These are phyloP conservation scores for Notodonta dromedarius DNA, from an alignment of 2,888 invertebrate species.

Conservation along the genomic window DNA sequence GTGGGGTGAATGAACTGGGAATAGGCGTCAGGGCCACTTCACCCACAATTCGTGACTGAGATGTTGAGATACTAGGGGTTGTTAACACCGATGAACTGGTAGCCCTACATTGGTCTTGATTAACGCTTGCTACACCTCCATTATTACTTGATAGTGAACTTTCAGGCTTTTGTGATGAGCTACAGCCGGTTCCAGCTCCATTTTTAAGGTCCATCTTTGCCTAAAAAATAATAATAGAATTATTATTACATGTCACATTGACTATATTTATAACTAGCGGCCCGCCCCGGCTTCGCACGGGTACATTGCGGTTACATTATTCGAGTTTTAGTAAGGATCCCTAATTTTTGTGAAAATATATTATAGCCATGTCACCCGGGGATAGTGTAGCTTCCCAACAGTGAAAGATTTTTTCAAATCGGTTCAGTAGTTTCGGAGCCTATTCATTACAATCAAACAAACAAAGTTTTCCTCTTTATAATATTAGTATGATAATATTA, in stretches of 20 bases:
- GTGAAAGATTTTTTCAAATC: no score
- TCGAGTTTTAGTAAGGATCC: no score
- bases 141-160: conserved; percentile 11
- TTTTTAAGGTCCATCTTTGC: conserved; percentile 15
- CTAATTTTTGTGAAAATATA: no score
- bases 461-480: no score
- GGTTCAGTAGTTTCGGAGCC: no score
- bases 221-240: not conserved
- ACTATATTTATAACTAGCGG: no score
- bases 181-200: conserved; percentile 5
- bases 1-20: conserved; percentile 67
- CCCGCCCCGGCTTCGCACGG: no score
- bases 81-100: conserved; percentile 15
- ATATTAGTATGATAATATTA: no score
- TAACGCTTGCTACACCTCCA: conserved; percentile 8
- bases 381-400: no score
- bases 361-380: no score
- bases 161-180: not conserved
- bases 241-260: not conserved
- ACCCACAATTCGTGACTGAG: conserved; percentile 53
- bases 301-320: no score
- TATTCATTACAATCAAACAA: no score
- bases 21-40: conserved; percentile 75
- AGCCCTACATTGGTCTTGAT: conserved; percentile 19
- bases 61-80: conserved; percentile 30